These are phyloP conservation scores for Montipora efflorescens DNA, from an alignment of 64 coral and sea anemone species.

Conservation along the genomic window DNA sequence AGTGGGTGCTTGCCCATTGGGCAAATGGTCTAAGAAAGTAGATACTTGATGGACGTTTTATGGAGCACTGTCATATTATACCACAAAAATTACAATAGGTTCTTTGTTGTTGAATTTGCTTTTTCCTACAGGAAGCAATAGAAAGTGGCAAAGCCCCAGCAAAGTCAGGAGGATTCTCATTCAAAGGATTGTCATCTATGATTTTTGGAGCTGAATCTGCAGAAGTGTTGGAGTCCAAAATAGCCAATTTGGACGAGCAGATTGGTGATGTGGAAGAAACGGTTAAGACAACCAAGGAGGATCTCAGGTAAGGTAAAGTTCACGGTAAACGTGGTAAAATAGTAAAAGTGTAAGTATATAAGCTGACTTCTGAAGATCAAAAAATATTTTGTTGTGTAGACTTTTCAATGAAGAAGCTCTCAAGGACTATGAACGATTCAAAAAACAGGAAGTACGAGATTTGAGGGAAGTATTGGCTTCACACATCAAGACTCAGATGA, in stretches of 20 bases:
- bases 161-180: conserved; percentile 78
- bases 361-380: too few species aligned
- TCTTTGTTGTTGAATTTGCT: neutral
- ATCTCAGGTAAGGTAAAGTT: conserved; percentile 54
- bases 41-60: too few species aligned
- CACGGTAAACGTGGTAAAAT: too few species aligned
- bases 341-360: too few species aligned
- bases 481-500: conserved; percentile 92
- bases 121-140: conserved; percentile 60
- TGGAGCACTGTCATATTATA: too few species aligned
- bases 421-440: conserved; percentile 92
- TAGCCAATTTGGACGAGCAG: conserved; percentile 83
- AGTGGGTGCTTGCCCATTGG: too few species aligned
- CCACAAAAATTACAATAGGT: too few species aligned
- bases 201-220: conserved; percentile 95
- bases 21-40: too few species aligned
- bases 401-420: conserved; percentile 81
- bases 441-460: conserved; percentile 92
- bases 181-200: conserved; percentile 93
- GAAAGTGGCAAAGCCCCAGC: conserved; percentile 79
- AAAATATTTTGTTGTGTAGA: conserved; percentile 38
- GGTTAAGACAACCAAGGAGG: conserved; percentile 88
- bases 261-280: conserved; percentile 89
- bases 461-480: conserved; percentile 83
- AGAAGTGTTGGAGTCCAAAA: conserved; percentile 76